Evolutionary conservation across 2,888 invertebrate species (phyloP).

Genomic region (Pimpla rufipes): DNA sequence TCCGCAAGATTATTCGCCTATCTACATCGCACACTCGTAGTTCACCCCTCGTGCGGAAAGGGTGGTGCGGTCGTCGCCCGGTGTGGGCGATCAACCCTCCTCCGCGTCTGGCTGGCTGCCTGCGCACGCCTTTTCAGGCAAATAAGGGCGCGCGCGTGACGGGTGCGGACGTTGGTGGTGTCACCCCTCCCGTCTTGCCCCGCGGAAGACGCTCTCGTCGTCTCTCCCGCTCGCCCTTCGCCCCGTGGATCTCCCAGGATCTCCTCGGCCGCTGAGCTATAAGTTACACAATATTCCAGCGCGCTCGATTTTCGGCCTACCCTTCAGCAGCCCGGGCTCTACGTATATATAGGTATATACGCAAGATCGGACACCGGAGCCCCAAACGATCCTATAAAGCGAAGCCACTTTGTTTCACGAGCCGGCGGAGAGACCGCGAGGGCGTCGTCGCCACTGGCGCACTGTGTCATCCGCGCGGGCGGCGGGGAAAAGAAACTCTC

Average conservation of each 20-base stretch:
- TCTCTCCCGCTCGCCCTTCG: conserved; percentile 29
- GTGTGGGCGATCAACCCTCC: conserved; percentile 55
- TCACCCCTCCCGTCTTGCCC: conserved; percentile 4
- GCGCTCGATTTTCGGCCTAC: conserved; percentile 28
- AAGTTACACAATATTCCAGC: conserved; percentile 19
- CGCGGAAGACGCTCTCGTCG: conserved; percentile 27
- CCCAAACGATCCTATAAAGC: conserved; percentile 28
- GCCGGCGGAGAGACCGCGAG: background rate
- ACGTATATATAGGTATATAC: background rate
- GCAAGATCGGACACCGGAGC: conserved; percentile 25
- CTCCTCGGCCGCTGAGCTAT: conserved; percentile 19
- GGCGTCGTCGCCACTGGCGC: conserved; percentile 37
- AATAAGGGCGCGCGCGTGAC: conserved; percentile 67
- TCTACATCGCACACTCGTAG: conserved; percentile 71
- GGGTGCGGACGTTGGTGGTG: conserved; percentile 44
- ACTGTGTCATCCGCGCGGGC: conserved; percentile 59
- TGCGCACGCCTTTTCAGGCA: conserved; percentile 67
- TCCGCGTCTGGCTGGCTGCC: conserved; percentile 11
- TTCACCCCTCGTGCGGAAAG: conserved; percentile 42
- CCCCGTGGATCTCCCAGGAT: conserved; percentile 46
- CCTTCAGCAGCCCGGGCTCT: too few species aligned
- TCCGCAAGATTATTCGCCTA: conserved; percentile 70
- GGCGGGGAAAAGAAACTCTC: conserved; percentile 15
- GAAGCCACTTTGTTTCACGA: conserved; percentile 26
- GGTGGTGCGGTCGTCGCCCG: conserved; percentile 40